phyloP scores from a whole-genome alignment of 2,888 invertebrate genomes.

The Tineola bisselliella region DNA sequence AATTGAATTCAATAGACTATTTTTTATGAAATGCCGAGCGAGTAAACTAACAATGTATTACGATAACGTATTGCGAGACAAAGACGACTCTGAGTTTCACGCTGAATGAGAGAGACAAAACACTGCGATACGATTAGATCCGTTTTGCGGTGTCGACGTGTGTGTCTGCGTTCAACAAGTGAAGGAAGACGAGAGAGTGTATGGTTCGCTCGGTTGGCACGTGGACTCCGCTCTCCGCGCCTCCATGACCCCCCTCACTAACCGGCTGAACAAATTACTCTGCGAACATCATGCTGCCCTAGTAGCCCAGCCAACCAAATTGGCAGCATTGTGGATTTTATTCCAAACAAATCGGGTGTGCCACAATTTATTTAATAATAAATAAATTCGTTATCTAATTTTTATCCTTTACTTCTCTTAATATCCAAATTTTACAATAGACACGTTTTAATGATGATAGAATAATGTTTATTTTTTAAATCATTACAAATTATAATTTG shows the following conservation, averaged over 20 bases:
- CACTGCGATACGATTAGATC: neutral
- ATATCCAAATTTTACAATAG: too few relatives aligned
- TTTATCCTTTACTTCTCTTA: too few relatives aligned
- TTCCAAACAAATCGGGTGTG: too few relatives aligned
- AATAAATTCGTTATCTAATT: too few relatives aligned
- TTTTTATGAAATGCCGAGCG: neutral
- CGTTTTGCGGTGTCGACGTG: neutral
- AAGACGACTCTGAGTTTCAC: neutral
- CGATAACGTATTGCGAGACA: neutral
- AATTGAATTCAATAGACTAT: neutral
- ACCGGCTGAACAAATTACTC: conserved; percentile 21
- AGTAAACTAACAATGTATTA: neutral
- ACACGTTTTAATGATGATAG: too few relatives aligned
- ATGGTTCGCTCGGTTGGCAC: conserved; percentile 47
- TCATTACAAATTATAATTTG: too few relatives aligned
- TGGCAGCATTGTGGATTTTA: conserved; percentile 55
- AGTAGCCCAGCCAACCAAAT: conserved; percentile 48
- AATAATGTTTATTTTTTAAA: too few relatives aligned
- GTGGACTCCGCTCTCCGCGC: conserved; percentile 36
- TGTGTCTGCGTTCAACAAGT: conserved; percentile 38
- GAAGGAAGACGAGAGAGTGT: conserved; percentile 22
- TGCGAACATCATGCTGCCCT: conserved; percentile 34
- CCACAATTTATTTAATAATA: too few relatives aligned
- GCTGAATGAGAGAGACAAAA: neutral
- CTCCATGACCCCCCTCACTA: conserved; percentile 23